Percentiles rank a stretch among this genome's conserved stretches.
These are phyloP conservation scores for Laticauda colubrina DNA, from an alignment of 2,113 vertebrate genomes.

Conservation along the genomic window DNA sequence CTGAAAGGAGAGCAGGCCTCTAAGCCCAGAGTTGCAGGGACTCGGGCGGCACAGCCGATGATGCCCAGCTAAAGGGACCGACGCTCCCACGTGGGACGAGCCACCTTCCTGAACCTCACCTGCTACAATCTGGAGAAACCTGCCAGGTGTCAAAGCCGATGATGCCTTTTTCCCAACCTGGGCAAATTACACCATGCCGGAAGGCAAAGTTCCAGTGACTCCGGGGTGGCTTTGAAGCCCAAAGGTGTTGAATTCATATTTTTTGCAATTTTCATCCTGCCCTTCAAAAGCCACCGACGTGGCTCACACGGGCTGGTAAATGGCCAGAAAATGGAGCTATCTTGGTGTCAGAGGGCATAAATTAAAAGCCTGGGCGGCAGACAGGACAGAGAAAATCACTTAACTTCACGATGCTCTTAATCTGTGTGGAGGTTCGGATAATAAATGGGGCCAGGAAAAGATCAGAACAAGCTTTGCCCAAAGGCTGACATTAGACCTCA, in stretches of 20 bases:
- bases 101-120: not conserved
- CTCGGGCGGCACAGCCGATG: not conserved
- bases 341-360: not conserved
- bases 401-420: not conserved
- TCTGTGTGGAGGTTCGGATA: not conserved
- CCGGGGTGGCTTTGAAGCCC: not conserved
- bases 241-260: not conserved
- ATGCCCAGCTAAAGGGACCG: too few relatives aligned
- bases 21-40: not conserved
- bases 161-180: not conserved
- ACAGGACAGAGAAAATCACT: not conserved
- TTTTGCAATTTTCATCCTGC: not conserved
- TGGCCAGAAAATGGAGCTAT: not conserved
- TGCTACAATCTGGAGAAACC: not conserved
- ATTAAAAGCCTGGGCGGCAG: not conserved
- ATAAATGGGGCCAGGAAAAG: not conserved
- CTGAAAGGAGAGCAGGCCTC: too few relatives aligned
- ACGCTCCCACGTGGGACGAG: rapidly evolving
- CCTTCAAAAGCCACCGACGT: not conserved
- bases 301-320: not conserved
- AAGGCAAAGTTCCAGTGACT: not conserved
- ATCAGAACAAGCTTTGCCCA: not conserved
- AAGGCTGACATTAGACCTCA: not conserved
- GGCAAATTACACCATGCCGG: not conserved
- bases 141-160: not conserved